phyloP scores from a whole-genome alignment of 2,797 vertebrate species.

The Tragelaphus eurycerus region DNA sequence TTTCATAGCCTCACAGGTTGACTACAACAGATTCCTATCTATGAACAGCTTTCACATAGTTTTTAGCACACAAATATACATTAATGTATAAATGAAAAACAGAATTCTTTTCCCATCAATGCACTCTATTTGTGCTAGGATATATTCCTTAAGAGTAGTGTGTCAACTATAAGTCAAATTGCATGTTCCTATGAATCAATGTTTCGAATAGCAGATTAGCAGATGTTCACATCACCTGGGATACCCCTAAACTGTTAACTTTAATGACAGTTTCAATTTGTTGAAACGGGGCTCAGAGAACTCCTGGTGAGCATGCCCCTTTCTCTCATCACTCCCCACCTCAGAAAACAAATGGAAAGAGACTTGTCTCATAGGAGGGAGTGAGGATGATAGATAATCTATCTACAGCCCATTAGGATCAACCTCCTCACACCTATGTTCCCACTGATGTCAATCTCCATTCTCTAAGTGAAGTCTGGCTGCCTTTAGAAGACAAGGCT shows the following conservation, averaged over 20 bases:
- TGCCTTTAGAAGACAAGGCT: background rate
- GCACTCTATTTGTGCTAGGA: background rate
- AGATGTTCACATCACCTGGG: background rate
- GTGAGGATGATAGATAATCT: background rate
- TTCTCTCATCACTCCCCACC: background rate
- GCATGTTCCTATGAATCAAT: background rate
- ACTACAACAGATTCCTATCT: background rate
- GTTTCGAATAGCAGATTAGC: background rate
- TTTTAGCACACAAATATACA: background rate
- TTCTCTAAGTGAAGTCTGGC: background rate
- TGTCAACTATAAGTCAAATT: background rate
- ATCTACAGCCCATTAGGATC: background rate
- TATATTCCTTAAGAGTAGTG: background rate
- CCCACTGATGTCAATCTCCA: background rate
- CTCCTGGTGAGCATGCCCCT: background rate
- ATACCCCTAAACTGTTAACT: background rate
- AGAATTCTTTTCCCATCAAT: background rate
- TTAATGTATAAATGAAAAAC: background rate
- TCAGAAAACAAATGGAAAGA: background rate
- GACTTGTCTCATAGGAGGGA: background rate
- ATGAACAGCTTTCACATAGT: background rate
- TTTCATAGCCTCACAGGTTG: background rate
- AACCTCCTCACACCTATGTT: background rate
- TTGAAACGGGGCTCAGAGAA: background rate
- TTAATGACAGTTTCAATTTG: background rate